These are phyloP conservation scores for Axis porcinus DNA, from an alignment of 2,113 vertebrate species.

Conservation along the genomic window DNA sequence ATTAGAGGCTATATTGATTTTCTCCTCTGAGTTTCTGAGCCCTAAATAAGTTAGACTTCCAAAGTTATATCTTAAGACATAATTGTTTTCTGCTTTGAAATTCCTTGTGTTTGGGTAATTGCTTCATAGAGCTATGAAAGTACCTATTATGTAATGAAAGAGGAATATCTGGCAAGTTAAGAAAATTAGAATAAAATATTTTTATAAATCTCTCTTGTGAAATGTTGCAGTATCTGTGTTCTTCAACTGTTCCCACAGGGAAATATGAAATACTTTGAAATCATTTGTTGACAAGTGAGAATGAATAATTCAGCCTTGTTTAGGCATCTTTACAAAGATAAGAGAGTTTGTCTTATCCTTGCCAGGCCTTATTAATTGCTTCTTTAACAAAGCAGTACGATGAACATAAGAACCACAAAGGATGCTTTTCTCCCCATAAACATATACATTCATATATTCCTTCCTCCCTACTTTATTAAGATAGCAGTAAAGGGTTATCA, in stretches of 20 bases:
- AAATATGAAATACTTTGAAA: conserved; percentile 41
- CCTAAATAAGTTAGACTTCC: background rate
- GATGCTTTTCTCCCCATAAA: background rate
- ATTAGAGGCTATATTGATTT: background rate
- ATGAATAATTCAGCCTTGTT: background rate
- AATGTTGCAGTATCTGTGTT: background rate
- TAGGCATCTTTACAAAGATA: background rate
- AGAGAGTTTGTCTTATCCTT: background rate
- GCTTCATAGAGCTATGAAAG: conserved; percentile 6
- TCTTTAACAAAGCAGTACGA: conserved; percentile 27
- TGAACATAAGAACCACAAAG: background rate
- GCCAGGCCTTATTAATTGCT: background rate
- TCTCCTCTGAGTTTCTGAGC: conserved; percentile 2
- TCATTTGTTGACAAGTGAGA: conserved; percentile 10
- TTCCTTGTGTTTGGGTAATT: conserved; percentile 8
- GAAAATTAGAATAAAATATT: conserved; percentile 4
- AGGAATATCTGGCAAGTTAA: background rate
- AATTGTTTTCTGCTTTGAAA: conserved; percentile 21
- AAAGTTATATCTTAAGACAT: background rate
- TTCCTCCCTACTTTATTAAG: background rate
- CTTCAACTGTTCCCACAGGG: background rate
- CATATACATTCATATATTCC: background rate
- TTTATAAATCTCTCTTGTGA: background rate
- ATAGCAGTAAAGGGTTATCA: background rate
- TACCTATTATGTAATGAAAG: background rate